Evolutionary conservation across 2,113 vertebrate species (phyloP).

Genomic region (Proteles cristata): DNA sequence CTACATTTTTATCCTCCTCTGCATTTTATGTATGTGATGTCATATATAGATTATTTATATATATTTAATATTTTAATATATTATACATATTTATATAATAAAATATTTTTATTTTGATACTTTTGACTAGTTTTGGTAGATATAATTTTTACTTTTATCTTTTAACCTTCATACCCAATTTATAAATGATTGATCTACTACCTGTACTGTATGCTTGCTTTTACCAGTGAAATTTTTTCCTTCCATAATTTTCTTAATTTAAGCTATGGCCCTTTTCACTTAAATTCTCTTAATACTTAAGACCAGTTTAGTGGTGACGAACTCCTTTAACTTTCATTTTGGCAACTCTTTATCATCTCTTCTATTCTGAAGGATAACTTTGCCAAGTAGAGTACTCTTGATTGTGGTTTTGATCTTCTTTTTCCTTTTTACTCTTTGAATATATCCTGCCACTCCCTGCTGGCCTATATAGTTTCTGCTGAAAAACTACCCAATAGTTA

Average conservation of each 20-base stretch:
- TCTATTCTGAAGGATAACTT: not conserved
- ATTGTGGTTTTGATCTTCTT: not conserved
- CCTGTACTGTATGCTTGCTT: not conserved
- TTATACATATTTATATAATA: too few species aligned
- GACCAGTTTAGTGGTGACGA: not conserved
- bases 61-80: too few species aligned
- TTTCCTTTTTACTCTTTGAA: not conserved
- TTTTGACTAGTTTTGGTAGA: not conserved
- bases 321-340: not conserved
- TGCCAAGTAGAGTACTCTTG: not conserved
- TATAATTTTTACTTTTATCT: not conserved
- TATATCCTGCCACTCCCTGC: not conserved
- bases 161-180: not conserved
- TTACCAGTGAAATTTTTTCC: not conserved
- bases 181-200: not conserved
- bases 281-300: not conserved
- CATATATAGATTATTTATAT: not conserved
- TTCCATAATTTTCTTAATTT: not conserved
- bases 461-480: not conserved
- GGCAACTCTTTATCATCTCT: not conserved
- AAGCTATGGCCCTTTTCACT: not conserved
- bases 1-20: not conserved
- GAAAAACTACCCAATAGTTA: not conserved
- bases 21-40: not conserved
- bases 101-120: not conserved